A percentile compares a stretch with the other conserved stretches of the same genome.
Conservation (phyloP, 1,140 invertebrate species). For the Nasonia longicornis region DNA sequence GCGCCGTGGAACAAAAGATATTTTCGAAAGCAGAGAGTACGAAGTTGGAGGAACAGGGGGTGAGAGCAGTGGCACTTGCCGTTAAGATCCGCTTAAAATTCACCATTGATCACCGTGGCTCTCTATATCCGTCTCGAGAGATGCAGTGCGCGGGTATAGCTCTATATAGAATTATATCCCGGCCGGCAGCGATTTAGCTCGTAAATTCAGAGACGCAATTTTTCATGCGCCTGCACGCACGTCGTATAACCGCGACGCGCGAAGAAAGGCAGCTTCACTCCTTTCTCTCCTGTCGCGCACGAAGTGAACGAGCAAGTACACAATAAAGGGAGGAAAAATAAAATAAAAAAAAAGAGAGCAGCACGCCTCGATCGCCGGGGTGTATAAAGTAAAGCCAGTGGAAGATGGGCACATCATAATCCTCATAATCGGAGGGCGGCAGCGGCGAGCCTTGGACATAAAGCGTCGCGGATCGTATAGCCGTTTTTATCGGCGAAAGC, state of each 20-base stretch:
- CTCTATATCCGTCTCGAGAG: no score
- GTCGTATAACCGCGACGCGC: no score
- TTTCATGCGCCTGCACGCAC: background rate
- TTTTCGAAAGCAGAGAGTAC: background rate
- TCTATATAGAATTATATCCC: background rate
- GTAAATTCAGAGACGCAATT: background rate
- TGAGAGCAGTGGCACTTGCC: no score
- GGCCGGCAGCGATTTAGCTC: background rate
- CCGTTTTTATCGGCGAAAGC: slow-evolving; percentile 2
- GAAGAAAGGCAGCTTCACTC: background rate
- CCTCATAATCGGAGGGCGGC: background rate
- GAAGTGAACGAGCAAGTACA: background rate
- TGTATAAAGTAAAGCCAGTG: background rate
- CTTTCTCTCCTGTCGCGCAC: background rate
- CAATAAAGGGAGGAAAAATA: background rate
- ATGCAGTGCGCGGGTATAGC: no score
- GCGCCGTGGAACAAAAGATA: background rate
- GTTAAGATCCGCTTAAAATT: background rate
- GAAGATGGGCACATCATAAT: background rate
- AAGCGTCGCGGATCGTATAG: no score
- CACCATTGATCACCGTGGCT: background rate
- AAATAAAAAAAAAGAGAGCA: no score
- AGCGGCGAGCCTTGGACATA: no score
- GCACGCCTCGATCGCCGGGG: background rate
- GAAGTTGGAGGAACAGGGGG: background rate